phyloP scores from a whole-genome alignment of 2,113 vertebrate genomes.

The Gadus macrocephalus region DNA sequence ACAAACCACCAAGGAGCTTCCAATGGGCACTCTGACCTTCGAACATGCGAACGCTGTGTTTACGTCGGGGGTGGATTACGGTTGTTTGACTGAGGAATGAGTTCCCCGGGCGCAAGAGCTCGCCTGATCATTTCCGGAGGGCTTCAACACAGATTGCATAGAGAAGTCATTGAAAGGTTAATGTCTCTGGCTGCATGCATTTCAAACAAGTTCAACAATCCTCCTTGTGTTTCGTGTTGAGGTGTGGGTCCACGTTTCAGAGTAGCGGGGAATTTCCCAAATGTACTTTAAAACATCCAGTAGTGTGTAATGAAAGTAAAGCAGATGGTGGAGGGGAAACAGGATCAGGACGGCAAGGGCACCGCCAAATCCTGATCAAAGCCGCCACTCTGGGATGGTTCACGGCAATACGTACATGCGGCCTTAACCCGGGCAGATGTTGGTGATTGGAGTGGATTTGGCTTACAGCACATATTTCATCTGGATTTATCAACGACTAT shows the following conservation, averaged over 20 bases:
- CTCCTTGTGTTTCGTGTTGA: too few species aligned
- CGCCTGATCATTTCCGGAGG: too few species aligned
- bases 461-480: conserved; percentile 60
- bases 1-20: neutral
- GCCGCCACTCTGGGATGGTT: conserved; percentile 49
- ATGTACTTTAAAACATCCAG: conserved; percentile 38
- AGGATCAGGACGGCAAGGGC: conserved; percentile 42
- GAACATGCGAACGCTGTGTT: conserved; percentile 28
- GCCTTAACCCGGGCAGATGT: conserved; percentile 64
- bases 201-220: too few species aligned
- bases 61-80: too few species aligned
- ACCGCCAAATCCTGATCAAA: conserved; percentile 64
- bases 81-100: too few species aligned
- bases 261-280: conserved; percentile 21
- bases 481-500: conserved; percentile 56
- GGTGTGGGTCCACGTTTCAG: neutral
- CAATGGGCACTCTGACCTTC: conserved; percentile 27
- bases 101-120: too few species aligned
- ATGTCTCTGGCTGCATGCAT: too few species aligned
- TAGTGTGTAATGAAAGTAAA: conserved; percentile 32
- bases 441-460: conserved; percentile 63
- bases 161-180: too few species aligned
- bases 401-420: conserved; percentile 49
- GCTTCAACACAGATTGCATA: too few species aligned
- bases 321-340: conserved; percentile 56